Percentiles rank a stretch among this genome's conserved stretches.
Evolutionary conservation across 2,888 invertebrate species (phyloP).

Genomic region (Frankliniella fusca): DNA sequence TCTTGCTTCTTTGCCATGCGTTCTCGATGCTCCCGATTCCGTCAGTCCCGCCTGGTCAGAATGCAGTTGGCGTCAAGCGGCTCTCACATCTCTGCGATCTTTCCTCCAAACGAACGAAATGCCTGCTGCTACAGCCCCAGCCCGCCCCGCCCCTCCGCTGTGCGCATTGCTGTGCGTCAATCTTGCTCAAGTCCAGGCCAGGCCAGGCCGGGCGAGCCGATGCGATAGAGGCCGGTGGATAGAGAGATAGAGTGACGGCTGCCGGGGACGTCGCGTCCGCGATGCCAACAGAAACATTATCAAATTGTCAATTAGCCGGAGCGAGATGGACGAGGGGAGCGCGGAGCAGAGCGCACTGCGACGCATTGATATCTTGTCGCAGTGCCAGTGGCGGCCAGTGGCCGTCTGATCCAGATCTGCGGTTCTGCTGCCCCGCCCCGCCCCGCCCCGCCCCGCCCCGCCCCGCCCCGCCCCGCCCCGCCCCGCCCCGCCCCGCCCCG

Average conservation of each 20-base stretch:
- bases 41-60: too few relatives aligned
- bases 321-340: not conserved
- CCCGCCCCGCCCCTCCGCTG: not conserved
- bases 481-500: not conserved
- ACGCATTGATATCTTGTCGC: slow-evolving; percentile 8
- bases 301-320: slow-evolving; percentile 17
- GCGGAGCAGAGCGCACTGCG: not conserved
- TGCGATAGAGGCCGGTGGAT: not conserved
- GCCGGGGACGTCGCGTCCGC: not conserved
- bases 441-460: not conserved
- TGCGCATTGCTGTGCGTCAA: not conserved
- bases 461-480: not conserved
- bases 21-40: too few relatives aligned
- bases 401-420: slow-evolving; percentile 9
- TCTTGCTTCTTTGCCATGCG: too few relatives aligned
- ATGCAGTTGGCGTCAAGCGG: too few relatives aligned
- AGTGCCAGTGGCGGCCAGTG: not conserved
- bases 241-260: not conserved
- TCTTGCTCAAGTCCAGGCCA: not conserved
- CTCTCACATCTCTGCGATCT: not conserved
- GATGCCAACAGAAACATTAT: slow-evolving; percentile 21
- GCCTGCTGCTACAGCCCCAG: not conserved
- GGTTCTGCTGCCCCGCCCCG: not conserved
- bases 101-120: slow-evolving; percentile 8
- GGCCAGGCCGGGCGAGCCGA: not conserved